Evolutionary conservation across 1,140 invertebrate species (phyloP), one percentile per base, ranked within the genome.

Genomic region (Atta texana): DNA sequence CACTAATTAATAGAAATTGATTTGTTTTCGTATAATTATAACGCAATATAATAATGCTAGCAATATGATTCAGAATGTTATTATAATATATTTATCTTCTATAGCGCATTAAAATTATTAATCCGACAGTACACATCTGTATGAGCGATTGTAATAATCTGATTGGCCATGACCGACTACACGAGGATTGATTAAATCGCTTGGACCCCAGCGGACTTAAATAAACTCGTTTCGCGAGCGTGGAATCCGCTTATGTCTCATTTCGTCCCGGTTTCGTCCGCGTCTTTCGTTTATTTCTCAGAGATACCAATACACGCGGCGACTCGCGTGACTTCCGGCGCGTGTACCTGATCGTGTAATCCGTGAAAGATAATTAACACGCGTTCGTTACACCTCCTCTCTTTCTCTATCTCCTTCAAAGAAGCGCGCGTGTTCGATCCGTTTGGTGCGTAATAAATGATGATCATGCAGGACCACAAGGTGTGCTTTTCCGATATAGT

Each of bases 301-400:
- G 14, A 61, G 80, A 64, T 3, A 51, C 85, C 49, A 63, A 59
- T 85, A 66, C 68, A 53, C 55, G n/a, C 39, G 72, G 53, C 24
- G 61, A 39, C 61, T 88, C 59, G 88, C 84, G 69, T 85, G 89
- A 86, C 85, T 90, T 90, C 82, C 89, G 87, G 78, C 81, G 82
- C 88, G 76, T 89, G 76, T 82, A 86, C 63, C 18, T 77, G 81
- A 86, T 91, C 85, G 82, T 74, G 89, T 85, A 85, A 91, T 88
- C 89, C 86, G 66, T 57, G 75, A 76, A 77, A 80, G 89, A 89
- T 89, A 87, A 91, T 91, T 89, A 89, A 89, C 88, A 69, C 82
- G 64, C 21, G 44, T 34, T 55, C 69, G 61, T 49, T 74, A 69
- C 66, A 55, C 66, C 63, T 87, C 66, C 49, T 59, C 55, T 44